Percentiles rank a stretch among this genome's conserved stretches.
Conservation (phyloP, 2,888 invertebrate genomes). For the Andrena marginata region DNA sequence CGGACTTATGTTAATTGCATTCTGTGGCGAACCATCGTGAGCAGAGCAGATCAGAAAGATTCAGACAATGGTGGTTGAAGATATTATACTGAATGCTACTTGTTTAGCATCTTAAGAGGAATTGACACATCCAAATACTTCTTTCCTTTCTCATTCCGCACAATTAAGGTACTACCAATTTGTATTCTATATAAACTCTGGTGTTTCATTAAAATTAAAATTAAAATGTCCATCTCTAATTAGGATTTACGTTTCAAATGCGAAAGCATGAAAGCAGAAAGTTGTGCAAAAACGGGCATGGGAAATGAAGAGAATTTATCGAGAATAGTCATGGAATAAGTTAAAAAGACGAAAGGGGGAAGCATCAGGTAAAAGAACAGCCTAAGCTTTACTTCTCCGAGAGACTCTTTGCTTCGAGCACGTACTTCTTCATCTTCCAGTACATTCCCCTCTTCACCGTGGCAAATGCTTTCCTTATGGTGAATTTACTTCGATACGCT, state of each 20-base stretch:
- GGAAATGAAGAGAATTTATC: constrained; percentile 7
- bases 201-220: not conserved
- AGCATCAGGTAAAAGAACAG: constrained; percentile 42
- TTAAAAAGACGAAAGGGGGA: constrained; percentile 44
- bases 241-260: not conserved
- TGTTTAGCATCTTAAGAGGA: constrained; percentile 34
- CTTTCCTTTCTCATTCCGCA: not conserved
- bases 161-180: not conserved
- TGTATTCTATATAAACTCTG: too few relatives aligned
- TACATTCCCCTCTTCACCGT: constrained; percentile 47
- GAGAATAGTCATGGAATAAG: constrained; percentile 45
- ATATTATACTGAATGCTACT: constrained; percentile 44
- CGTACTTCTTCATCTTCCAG: constrained; percentile 62
- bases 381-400: constrained; percentile 28
- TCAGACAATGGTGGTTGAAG: constrained; percentile 33
- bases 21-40: constrained; percentile 39
- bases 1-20: constrained; percentile 74
- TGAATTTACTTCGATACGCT: constrained; percentile 60
- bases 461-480: constrained; percentile 70
- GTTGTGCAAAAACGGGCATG: not conserved
- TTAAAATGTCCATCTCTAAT: not conserved
- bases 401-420: constrained; percentile 59
- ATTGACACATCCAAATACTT: constrained; percentile 14
- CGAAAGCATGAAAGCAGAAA: not conserved
- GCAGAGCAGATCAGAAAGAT: constrained; percentile 44